Evolutionary conservation across 2,888 invertebrate genomes (phyloP).

Genomic region (Caenorhabditis becei): DNA sequence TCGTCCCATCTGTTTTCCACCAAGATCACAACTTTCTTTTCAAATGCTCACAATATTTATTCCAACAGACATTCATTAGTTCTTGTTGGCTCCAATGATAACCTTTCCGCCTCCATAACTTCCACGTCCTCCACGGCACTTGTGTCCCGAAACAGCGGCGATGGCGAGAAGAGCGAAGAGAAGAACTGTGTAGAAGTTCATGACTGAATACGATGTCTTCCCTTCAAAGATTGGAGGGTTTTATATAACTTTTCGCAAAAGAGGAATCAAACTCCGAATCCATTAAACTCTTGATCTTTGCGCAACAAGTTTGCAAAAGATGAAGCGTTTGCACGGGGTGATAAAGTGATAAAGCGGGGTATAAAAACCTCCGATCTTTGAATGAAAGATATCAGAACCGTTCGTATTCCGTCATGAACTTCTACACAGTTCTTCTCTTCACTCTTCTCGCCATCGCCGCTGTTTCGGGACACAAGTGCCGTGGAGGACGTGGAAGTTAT

Average conservation of each 20-base stretch:
- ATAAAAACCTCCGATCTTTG: no score
- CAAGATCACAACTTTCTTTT: not conserved
- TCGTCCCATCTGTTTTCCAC: no score
- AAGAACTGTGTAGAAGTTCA: slow-evolving; percentile 38
- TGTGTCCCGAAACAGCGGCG: slow-evolving; percentile 34
- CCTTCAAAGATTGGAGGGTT: no score
- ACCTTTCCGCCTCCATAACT: not conserved
- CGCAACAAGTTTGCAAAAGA: no score
- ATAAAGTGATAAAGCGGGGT: no score
- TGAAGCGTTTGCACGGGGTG: no score
- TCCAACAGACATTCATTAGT: no score
- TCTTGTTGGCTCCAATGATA: not conserved
- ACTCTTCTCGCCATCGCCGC: slow-evolving; percentile 2
- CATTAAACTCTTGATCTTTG: no score
- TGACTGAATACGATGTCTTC: not conserved
- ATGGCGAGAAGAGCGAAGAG: slow-evolving; percentile 1
- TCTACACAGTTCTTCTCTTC: slow-evolving; percentile 25
- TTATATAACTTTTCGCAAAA: no score
- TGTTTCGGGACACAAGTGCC: slow-evolving; percentile 28
- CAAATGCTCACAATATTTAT: no score
- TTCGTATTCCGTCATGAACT: slow-evolving; percentile 19
- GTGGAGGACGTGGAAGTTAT: not conserved
- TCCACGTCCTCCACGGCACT: not conserved
- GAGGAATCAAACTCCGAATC: no score
- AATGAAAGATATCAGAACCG: no score